phyloP scores from a whole-genome alignment of 2,888 invertebrate genomes.

The Drosophila melanocephala region DNA sequence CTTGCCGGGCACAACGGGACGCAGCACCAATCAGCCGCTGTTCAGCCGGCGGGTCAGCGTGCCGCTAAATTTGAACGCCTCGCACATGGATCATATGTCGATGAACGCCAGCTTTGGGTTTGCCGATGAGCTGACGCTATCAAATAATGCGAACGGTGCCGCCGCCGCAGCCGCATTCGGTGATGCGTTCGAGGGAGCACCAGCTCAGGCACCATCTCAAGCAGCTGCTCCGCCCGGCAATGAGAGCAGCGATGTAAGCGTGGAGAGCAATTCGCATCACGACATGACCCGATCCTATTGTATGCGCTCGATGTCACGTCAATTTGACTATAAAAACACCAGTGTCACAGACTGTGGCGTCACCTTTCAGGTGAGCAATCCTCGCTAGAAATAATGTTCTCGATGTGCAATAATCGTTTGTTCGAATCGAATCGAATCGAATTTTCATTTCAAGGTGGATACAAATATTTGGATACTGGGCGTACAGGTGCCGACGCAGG shows the following conservation, averaged over 20 bases:
- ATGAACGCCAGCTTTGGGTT: slow-evolving; percentile 25
- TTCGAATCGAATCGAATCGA: neutral
- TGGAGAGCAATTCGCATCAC: slow-evolving; percentile 63
- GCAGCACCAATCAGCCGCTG: slow-evolving; percentile 33
- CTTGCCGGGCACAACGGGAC: slow-evolving; percentile 36
- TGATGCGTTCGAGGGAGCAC: slow-evolving; percentile 48
- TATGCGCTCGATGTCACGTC: slow-evolving; percentile 88
- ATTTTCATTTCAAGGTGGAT: slow-evolving; percentile 87
- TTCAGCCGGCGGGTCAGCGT: slow-evolving; percentile 75
- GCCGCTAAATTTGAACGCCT: slow-evolving; percentile 39
- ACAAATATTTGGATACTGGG: slow-evolving; percentile 90
- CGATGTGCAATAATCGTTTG: neutral
- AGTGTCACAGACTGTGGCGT: slow-evolving; percentile 92
- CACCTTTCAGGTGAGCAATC: slow-evolving; percentile 87
- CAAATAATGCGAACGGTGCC: slow-evolving; percentile 81
- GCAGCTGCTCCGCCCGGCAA: slow-evolving; percentile 9
- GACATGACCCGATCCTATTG: slow-evolving; percentile 89
- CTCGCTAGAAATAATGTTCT: neutral
- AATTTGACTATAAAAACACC: slow-evolving; percentile 91
- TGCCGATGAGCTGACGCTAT: slow-evolving; percentile 79
- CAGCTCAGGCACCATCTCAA: slow-evolving; percentile 46
- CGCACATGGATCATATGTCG: slow-evolving; percentile 28
- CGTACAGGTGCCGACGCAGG: slow-evolving; percentile 90
- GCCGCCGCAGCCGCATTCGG: slow-evolving; percentile 20
- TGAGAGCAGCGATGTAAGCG: slow-evolving; percentile 32